Evolutionary conservation across 2,797 vertebrate species (phyloP), one percentile per base, ranked within the genome.

Genomic region (Myripristis jacobus): DNA sequence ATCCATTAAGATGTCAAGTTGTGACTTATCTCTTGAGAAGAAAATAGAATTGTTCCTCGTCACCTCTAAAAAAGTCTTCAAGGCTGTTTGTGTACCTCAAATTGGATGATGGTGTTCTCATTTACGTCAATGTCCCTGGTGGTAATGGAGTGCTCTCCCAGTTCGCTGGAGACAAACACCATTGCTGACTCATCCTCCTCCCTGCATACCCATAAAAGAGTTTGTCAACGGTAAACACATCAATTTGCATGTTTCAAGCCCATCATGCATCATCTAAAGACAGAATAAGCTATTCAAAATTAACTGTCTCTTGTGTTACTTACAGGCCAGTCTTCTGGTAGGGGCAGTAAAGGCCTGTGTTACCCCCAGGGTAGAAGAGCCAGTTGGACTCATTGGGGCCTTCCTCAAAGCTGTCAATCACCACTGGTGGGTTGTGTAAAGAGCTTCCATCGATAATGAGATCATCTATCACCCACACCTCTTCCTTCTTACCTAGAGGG

Each of bases 391-490:
- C 95, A 79, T 94, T 95, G 66, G 97, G 97, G 1, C 96, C 96
- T 0, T 96, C 96, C 73, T 99, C 97, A 90, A 99, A 99, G 1
- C 94, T 96, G 91, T 99, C 98, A 67, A 95, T 88, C 62, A 99
- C 93, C 75, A 97, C 92, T 0, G 94, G 85, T 0, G 96, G 93
- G 86, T 96, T 98, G 89, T 96, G 95, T 60, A 96, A 48, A 52
- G 95, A 96, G 89, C 96, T 97, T 69, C 97, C 98, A 69, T 97
- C 96, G 55, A 99, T 97, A 78, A 99, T 96, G 86, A 99, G 95
- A 87, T 99, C 95, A 91, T 99, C 98, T 62, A 99, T 94, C 80
- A 99, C 96, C 98, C 98, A 99, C 66, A 99, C 97, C 90, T 99
- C 98, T 91, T 99, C 98, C 89, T 98, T 99, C 87, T 98, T 98